These are phyloP conservation scores for Nemopilema nomurai DNA, from an alignment of 30 jellyfish, hydroid and myxozoan species.

Conservation along the genomic window DNA sequence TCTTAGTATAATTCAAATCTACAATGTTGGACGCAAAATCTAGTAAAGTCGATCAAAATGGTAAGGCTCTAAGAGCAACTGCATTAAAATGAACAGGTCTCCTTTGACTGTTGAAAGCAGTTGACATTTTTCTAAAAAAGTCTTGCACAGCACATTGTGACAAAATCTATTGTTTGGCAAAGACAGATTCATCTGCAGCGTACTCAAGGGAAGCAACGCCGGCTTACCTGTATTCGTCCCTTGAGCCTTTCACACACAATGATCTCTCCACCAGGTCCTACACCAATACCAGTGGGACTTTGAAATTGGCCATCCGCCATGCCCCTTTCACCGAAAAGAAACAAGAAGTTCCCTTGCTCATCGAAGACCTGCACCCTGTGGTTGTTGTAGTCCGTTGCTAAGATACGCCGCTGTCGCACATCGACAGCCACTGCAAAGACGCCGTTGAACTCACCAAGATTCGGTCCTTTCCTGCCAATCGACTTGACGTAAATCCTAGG, in stretches of 20 bases:
- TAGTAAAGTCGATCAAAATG: too few relatives aligned
- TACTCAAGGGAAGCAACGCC: too few relatives aligned
- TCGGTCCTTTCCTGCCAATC: slow-evolving; percentile 84
- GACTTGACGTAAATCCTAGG: slow-evolving; percentile 56
- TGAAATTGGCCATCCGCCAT: slow-evolving; percentile 92
- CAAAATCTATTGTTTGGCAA: too few relatives aligned
- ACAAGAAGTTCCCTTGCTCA: slow-evolving; percentile 87
- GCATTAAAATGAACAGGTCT: too few relatives aligned
- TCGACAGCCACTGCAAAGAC: slow-evolving; percentile 91
- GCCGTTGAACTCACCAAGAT: slow-evolving; percentile 89
- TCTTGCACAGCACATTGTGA: too few relatives aligned
- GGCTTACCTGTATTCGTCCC: slow-evolving; percentile 88
- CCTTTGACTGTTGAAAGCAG: too few relatives aligned
- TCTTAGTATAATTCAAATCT: too few relatives aligned
- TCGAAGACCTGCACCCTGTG: slow-evolving; percentile 93
- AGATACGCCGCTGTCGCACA: slow-evolving; percentile 68
- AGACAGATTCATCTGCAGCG: too few relatives aligned
- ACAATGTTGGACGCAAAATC: too few relatives aligned
- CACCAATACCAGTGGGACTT: slow-evolving; percentile 96
- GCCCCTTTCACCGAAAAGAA: slow-evolving; percentile 88
- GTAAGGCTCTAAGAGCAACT: too few relatives aligned
- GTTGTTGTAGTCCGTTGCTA: slow-evolving; percentile 92
- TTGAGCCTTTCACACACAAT: slow-evolving; percentile 94
- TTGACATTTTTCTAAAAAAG: too few relatives aligned
- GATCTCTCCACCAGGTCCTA: slow-evolving; percentile 87